A percentile compares a stretch with the other conserved stretches of the same genome.
phyloP scores from a whole-genome alignment of 2,113 vertebrate species.

The Sterrhoptilus dennistouni region DNA sequence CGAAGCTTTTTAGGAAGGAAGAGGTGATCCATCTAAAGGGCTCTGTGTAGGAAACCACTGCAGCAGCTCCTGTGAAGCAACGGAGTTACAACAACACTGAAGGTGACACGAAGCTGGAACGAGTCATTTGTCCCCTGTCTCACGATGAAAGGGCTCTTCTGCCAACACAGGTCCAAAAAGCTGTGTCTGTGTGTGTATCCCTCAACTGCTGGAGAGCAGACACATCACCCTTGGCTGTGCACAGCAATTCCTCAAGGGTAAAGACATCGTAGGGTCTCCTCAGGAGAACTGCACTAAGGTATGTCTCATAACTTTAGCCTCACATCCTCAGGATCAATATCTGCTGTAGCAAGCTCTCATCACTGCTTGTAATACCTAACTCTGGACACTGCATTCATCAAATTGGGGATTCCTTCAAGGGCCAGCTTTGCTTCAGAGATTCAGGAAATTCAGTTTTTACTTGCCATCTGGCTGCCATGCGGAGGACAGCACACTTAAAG shows the following conservation, averaged over 20 bases:
- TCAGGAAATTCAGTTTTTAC: not conserved
- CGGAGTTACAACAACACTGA: not conserved
- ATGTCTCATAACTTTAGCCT: not conserved
- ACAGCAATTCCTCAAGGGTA: not conserved
- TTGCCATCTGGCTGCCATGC: not conserved
- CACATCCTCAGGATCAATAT: not conserved
- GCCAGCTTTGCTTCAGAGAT: not conserved
- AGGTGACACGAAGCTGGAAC: not conserved
- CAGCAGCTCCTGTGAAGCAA: not conserved
- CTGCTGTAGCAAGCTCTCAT: not conserved
- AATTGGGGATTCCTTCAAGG: not conserved
- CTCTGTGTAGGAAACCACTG: not conserved
- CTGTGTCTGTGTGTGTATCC: rapidly evolving
- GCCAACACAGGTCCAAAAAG: not conserved
- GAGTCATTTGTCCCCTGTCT: not conserved
- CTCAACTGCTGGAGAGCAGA: not conserved
- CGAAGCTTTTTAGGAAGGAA: not conserved
- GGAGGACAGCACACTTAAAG: not conserved
- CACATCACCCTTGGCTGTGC: not conserved
- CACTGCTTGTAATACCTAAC: not conserved
- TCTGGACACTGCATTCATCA: not conserved
- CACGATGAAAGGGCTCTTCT: not conserved
- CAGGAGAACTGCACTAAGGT: not conserved
- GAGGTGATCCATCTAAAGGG: not conserved
- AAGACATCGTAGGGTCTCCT: not conserved